These are phyloP conservation scores for Zaprionus vittiger DNA, from an alignment of 1,140 invertebrate species.

Conservation along the genomic window DNA sequence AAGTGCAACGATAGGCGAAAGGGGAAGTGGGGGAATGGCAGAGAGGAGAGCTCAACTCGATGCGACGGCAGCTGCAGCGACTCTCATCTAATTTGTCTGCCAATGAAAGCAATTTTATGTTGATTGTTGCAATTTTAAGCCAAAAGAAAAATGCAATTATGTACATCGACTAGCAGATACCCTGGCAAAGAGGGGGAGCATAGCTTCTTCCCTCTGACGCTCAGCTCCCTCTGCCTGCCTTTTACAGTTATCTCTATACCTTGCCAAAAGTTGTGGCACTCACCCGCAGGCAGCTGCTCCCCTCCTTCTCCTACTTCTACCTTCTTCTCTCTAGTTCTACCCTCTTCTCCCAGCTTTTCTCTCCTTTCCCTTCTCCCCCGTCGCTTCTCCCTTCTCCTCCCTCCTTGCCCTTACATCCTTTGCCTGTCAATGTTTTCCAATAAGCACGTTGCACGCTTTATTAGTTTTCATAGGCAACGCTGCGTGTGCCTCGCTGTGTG, in stretches of 20 bases:
- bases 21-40: background rate
- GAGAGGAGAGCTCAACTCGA: constrained; percentile 14
- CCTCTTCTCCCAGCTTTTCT: no score
- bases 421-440: constrained; percentile 72
- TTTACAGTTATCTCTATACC: constrained; percentile 33
- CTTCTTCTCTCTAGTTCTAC: no score
- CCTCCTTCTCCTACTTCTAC: background rate
- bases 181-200: constrained; percentile 7
- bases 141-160: constrained; percentile 25
- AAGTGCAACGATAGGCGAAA: background rate
- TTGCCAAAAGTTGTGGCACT: constrained; percentile 44
- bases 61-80: constrained; percentile 22
- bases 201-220: background rate
- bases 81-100: constrained; percentile 76
- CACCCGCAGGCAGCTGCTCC: constrained; percentile 17
- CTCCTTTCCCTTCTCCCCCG: background rate
- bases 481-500: background rate
- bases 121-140: constrained; percentile 49
- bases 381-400: background rate
- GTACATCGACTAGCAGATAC: constrained; percentile 9
- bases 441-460: constrained; percentile 82
- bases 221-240: background rate
- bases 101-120: constrained; percentile 63
- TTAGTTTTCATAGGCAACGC: constrained; percentile 75
- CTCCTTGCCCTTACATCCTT: background rate